A percentile compares a stretch with the other conserved stretches of the same genome.
These are phyloP conservation scores for Forbesichthys agassizii DNA, from an alignment of 2,113 vertebrate species.

Conservation along the genomic window DNA sequence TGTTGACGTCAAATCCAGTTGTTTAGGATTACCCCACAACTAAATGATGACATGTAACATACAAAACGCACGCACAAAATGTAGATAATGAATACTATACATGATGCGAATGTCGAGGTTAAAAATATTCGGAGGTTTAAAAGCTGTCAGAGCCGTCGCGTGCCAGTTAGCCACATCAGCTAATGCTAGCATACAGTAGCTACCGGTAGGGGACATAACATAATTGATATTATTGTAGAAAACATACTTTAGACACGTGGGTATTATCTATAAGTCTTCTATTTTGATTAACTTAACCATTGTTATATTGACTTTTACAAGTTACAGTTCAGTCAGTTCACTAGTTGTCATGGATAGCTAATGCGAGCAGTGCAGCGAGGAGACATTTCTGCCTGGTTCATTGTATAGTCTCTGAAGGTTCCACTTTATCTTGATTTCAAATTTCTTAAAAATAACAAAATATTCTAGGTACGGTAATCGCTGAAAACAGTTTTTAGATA, in stretches of 20 bases:
- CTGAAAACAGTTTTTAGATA: neutral
- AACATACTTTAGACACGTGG: no score
- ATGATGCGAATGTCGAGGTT: no score
- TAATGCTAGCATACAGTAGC: slow-evolving; percentile 22
- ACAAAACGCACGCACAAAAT: neutral
- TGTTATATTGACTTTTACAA: neutral
- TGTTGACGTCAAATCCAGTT: slow-evolving; percentile 31
- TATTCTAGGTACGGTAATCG: no score
- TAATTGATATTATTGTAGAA: slow-evolving; percentile 25
- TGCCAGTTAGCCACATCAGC: slow-evolving; percentile 46
- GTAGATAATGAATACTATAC: no score
- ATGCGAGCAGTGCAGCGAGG: slow-evolving; percentile 17
- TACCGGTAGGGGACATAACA: slow-evolving; percentile 23
- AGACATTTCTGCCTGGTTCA: slow-evolving; percentile 24
- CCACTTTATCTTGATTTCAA: no score
- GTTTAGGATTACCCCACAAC: neutral
- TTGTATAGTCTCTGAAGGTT: slow-evolving; percentile 1
- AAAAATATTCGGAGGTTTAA: neutral
- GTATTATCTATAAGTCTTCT: no score
- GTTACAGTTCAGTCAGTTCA: neutral
- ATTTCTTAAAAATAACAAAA: no score
- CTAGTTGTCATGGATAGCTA: slow-evolving; percentile 21
- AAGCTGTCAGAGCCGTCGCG: neutral
- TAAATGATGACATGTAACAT: neutral
- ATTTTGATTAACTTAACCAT: no score